Base-by-base conservation (phyloP, 1,140 invertebrate species). In the Neomicropteryx cornuta region DNA sequence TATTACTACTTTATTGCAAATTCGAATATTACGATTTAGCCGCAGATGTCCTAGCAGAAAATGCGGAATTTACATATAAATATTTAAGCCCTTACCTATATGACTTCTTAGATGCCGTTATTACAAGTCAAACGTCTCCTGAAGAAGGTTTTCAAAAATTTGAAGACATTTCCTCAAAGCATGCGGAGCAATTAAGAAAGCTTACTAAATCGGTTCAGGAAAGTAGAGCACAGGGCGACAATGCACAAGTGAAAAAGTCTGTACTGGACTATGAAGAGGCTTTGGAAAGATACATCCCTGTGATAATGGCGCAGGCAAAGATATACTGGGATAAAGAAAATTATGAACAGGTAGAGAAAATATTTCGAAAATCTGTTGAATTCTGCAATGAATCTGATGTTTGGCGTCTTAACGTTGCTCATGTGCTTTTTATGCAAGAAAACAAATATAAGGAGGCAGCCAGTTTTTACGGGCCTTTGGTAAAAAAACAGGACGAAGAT, bases 351-450 rank as follows among this genome's bases (percentile, higher is more conserved):
- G 92, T 96, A 1, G 90, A 94, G 56, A 90, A 90, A 55, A 88
- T 94, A 43, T 94, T 94, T 54, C 76, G 91, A 17, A 95, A 95
- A 60, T 97, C 93, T 32, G 90, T 92, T 0, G 96, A 99, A 58
- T 98, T 98, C 62, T 98, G 94, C 53, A 94, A 91, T 50, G 93
- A 97, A 55, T 88, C 96, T 52, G 91, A 97, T 52, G 79, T 85
- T 1, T 99, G 95, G 95, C 85, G 93, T 46, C 66, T 99, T 4
- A 99, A 99, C 58, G 93, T 98, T 0, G 96, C 95, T 0, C 96
- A 99, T 58, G 95, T 97, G 2, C 68, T 99, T 4, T 99, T 98
- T 58, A 99, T 99, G 96, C 94, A 95, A 62, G 94, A 95, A 59
- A 94, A 89, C 55, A 98, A 98, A 61, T 98, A 95, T 56, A 96